These are phyloP conservation scores for rabbit (Oryctolagus cuniculus) DNA, from an alignment of 2,113 vertebrate genomes.

Conservation along the genomic window DNA sequence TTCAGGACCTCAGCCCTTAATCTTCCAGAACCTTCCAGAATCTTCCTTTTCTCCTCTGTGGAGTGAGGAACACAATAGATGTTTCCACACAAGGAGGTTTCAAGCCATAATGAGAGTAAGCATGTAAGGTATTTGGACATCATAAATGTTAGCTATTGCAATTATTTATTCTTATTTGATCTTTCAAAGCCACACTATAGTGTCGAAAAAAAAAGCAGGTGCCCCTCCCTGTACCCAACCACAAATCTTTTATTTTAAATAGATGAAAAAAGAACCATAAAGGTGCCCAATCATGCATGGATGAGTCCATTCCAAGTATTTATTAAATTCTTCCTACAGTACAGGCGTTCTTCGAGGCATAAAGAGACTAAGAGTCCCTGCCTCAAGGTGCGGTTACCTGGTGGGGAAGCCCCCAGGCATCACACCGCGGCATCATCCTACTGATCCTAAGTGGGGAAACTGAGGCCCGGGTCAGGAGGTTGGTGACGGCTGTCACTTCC, in stretches of 20 bases:
- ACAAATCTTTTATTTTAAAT: slow-evolving; percentile 45
- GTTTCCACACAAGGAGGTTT: neutral
- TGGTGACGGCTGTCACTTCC: neutral
- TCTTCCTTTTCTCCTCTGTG: neutral
- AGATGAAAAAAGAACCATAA: neutral
- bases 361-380: neutral
- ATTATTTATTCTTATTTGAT: neutral
- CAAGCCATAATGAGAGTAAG: neutral
- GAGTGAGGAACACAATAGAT: neutral
- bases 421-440: neutral
- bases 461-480: neutral
- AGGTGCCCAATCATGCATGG: neutral
- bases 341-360: neutral
- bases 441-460: neutral
- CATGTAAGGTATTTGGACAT: neutral
- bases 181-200: slow-evolving; percentile 32
- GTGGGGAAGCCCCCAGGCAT: neutral
- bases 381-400: neutral
- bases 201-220: neutral
- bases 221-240: neutral
- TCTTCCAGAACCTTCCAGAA: neutral
- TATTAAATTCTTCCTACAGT: neutral
- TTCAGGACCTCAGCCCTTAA: rapidly evolving
- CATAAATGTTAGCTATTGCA: neutral
- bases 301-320: slow-evolving; percentile 35